Conservation (phyloP, 2,113 vertebrate genomes). For the Amphiprion percula region DNA sequence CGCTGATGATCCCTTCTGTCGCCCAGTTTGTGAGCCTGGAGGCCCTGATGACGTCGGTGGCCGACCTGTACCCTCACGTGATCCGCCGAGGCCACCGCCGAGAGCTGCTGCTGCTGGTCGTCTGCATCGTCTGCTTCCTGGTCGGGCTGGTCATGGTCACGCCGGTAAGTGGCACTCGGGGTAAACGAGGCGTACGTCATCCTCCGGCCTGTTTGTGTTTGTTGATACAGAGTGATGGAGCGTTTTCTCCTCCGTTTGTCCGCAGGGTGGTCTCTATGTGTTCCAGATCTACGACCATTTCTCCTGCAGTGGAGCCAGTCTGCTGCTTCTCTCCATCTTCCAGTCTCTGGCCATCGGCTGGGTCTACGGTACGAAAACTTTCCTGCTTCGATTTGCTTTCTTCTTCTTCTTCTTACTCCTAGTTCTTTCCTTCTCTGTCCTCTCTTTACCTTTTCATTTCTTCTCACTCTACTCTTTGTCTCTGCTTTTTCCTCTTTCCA, state of each 20-base stretch:
- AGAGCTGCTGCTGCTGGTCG: conserved; percentile 88
- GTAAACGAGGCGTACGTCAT: background rate
- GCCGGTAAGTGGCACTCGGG: conserved; percentile 48
- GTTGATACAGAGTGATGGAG: background rate
- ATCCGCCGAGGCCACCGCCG: conserved; percentile 86
- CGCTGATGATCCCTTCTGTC: background rate
- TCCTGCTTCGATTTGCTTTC: background rate
- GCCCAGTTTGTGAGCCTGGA: conserved; percentile 93
- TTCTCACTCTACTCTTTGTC: background rate
- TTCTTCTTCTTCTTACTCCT: background rate
- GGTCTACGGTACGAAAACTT: conserved; percentile 78
- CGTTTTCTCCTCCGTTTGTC: conserved; percentile 6
- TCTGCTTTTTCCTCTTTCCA: accelerated
- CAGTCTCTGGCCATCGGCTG: conserved; percentile 83
- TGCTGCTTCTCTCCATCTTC: conserved; percentile 82
- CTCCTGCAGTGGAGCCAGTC: conserved; percentile 83
- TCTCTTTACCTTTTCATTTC: too few species aligned
- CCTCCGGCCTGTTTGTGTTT: background rate
- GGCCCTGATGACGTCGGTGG: conserved; percentile 90
- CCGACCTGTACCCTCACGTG: conserved; percentile 89
- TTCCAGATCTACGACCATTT: conserved; percentile 86
- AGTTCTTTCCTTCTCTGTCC: background rate
- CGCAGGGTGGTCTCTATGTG: conserved; percentile 82
- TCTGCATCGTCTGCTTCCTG: conserved; percentile 87
- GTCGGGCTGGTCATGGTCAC: conserved; percentile 89